These are phyloP conservation scores for Lynx canadensis DNA, from an alignment of 2,113 vertebrate genomes.

Conservation along the genomic window DNA sequence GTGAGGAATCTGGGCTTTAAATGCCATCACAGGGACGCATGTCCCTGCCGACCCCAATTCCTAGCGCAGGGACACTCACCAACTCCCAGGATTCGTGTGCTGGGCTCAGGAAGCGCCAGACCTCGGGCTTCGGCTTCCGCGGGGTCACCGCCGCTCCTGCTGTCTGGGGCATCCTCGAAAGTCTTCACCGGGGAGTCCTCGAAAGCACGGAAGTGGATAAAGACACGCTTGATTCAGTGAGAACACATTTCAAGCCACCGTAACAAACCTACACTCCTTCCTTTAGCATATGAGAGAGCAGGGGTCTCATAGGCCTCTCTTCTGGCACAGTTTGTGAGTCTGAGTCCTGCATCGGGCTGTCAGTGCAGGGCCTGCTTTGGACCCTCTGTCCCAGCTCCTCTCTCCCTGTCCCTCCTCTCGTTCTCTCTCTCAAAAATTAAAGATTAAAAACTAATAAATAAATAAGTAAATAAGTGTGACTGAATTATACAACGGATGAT, in stretches of 20 bases:
- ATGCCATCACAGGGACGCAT: background rate
- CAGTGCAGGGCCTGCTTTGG: too few species aligned
- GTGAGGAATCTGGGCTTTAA: background rate
- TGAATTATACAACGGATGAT: background rate
- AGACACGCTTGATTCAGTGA: background rate
- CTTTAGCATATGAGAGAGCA: too few species aligned
- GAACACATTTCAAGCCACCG: background rate
- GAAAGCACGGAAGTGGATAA: background rate
- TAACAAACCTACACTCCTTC: background rate
- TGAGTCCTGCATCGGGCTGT: too few species aligned
- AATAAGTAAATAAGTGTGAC: too few species aligned
- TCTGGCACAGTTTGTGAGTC: background rate
- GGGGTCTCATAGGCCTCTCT: background rate
- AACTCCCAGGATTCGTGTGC: fast-evolving
- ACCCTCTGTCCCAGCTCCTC: too few species aligned
- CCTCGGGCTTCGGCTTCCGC: fast-evolving
- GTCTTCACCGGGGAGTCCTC: background rate
- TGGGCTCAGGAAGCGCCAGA: fast-evolving
- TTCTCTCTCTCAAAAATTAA: too few species aligned
- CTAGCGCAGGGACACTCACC: constrained; percentile 34
- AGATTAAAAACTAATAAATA: too few species aligned
- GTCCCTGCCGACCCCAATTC: fast-evolving
- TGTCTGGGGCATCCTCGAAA: background rate
- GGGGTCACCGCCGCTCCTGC: fast-evolving
- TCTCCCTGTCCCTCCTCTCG: too few species aligned